phyloP scores from a whole-genome alignment of 2,113 vertebrate species.

The Neodontobutis hainanensis region DNA sequence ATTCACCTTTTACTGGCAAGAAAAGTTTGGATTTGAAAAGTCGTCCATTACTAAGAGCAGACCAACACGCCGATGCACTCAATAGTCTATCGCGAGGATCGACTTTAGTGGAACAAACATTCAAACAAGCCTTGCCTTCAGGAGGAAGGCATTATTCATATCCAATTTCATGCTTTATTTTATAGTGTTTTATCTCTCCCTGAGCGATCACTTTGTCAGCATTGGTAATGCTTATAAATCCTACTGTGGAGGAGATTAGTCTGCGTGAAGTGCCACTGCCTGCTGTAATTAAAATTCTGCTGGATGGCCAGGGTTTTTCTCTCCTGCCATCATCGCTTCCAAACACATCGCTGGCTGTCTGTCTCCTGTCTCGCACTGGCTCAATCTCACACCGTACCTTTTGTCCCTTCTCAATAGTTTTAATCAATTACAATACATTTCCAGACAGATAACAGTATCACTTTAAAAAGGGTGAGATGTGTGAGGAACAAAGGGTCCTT shows the following conservation, averaged over 20 bases:
- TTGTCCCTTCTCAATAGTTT: constrained; percentile 55
- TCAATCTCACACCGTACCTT: constrained; percentile 44
- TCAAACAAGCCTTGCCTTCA: constrained; percentile 46
- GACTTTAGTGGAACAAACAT: constrained; percentile 53
- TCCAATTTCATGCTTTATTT: constrained; percentile 59
- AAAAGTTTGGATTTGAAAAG: constrained; percentile 19
- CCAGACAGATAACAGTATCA: constrained; percentile 29
- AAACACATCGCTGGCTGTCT: constrained; percentile 58
- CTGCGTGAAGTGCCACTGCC: constrained; percentile 64
- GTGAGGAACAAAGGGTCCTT: constrained; percentile 34
- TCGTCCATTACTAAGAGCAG: neutral
- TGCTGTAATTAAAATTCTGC: constrained; percentile 78
- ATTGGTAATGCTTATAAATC: constrained; percentile 73
- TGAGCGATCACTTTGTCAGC: constrained; percentile 71
- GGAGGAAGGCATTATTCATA: constrained; percentile 54
- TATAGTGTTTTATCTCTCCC: constrained; percentile 68
- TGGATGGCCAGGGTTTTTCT: constrained; percentile 58
- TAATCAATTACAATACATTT: constrained; percentile 57
- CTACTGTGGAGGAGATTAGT: constrained; percentile 74
- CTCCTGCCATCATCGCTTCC: constrained; percentile 54
- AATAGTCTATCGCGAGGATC: constrained; percentile 37
- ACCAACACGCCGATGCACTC: neutral
- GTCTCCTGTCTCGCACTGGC: constrained; percentile 35
- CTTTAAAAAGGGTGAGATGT: constrained; percentile 32
- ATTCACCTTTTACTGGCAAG: constrained; percentile 54